A percentile compares a stretch with the other conserved stretches of the same genome.
Evolutionary conservation across 2,888 invertebrate species (phyloP).

Genomic region (Sisyra terminalis): DNA sequence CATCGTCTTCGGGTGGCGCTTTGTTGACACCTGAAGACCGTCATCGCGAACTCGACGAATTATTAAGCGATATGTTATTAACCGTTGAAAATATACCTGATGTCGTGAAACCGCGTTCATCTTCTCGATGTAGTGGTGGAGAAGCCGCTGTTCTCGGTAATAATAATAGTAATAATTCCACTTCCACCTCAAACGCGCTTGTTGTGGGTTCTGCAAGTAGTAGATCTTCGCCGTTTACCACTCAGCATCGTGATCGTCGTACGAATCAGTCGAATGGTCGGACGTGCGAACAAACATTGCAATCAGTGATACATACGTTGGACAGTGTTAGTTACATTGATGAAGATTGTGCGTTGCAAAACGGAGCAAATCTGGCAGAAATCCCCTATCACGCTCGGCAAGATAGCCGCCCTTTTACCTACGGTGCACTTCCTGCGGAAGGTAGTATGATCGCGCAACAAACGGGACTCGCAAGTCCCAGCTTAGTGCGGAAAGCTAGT

Average conservation of each 20-base stretch:
- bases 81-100: slow-evolving; percentile 73
- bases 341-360: slow-evolving; percentile 17
- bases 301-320: slow-evolving; percentile 12
- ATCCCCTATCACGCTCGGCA: slow-evolving; percentile 87
- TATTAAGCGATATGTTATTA: slow-evolving; percentile 71
- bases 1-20: slow-evolving; percentile 17
- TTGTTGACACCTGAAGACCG: slow-evolving; percentile 30
- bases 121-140: neutral
- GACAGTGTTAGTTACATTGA: slow-evolving; percentile 27
- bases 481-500: slow-evolving; percentile 61
- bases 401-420: slow-evolving; percentile 78
- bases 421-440: slow-evolving; percentile 37
- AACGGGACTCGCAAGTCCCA: slow-evolving; percentile 66
- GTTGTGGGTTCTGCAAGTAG: neutral
- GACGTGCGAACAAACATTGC: slow-evolving; percentile 18
- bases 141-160: neutral
- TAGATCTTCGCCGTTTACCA: slow-evolving; percentile 10
- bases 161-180: slow-evolving; percentile 1
- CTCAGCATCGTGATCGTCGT: slow-evolving; percentile 14
- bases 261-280: slow-evolving; percentile 27
- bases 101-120: slow-evolving; percentile 14
- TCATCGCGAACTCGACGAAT: slow-evolving; percentile 64
- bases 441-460: slow-evolving; percentile 49
- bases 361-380: slow-evolving; percentile 26
- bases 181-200: slow-evolving; percentile 11